Percentiles rank a stretch among this genome's conserved stretches.
Conservation (phyloP, 2,113 vertebrate genomes). For the Xenopus laevis region DNA sequence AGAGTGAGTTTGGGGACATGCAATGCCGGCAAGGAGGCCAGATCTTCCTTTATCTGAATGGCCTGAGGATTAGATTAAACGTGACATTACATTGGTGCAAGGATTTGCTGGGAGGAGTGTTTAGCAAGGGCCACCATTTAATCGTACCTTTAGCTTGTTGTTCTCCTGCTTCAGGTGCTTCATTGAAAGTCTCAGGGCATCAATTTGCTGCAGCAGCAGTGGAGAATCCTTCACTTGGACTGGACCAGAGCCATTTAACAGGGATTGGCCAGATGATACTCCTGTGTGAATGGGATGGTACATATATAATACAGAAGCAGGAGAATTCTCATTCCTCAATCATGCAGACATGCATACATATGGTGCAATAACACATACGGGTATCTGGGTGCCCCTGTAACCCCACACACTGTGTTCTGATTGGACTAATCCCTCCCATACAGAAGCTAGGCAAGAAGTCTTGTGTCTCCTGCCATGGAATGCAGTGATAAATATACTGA, state of each 20-base stretch:
- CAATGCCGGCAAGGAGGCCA: slow-evolving; percentile 78
- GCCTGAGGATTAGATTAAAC: slow-evolving; percentile 64
- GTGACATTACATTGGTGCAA: not conserved
- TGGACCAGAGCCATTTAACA: slow-evolving; percentile 61
- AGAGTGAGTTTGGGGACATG: slow-evolving; percentile 71
- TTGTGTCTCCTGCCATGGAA: no score
- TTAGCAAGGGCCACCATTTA: not conserved
- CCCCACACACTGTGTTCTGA: no score
- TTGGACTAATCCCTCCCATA: no score
- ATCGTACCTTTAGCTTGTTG: slow-evolving; percentile 81
- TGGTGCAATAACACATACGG: no score
- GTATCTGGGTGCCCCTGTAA: no score
- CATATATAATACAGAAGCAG: not conserved
- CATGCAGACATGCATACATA: no score
- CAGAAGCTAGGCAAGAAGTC: no score
- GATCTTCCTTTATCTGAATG: slow-evolving; percentile 77
- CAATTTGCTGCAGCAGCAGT: slow-evolving; percentile 87
- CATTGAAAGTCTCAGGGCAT: slow-evolving; percentile 83
- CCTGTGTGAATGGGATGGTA: slow-evolving; percentile 25
- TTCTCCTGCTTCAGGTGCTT: slow-evolving; percentile 91
- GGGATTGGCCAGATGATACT: slow-evolving; percentile 49
- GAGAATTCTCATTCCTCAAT: not conserved
- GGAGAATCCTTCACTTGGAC: slow-evolving; percentile 89
- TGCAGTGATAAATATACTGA: no score
- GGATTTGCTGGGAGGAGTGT: not conserved